Base-by-base conservation (phyloP, 2,797 vertebrate genomes). In the Acipenser ruthenus region DNA sequence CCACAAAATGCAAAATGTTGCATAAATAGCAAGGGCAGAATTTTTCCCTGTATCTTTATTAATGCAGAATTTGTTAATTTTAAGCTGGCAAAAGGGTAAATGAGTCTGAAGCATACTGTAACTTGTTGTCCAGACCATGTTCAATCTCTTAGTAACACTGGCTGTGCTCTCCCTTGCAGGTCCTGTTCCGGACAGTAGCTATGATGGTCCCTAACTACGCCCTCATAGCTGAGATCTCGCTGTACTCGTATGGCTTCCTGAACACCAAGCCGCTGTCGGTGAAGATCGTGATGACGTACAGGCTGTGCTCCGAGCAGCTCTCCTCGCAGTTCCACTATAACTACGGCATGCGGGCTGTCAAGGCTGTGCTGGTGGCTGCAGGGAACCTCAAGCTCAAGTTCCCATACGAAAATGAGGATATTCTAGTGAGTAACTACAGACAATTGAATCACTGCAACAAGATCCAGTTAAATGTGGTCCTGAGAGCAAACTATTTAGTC, bases 181-280 rank as follows among this genome's bases (percentile, higher is more conserved):
- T 99, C 76, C 90, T 99, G 79, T 99, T 99, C 77, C 87, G 95
- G 77, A 94, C 95, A 0, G 96, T 99, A 55, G 95, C 97, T 64
- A 99, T 99, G 97, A 99, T 99, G 97, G 95, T 99, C 68, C 96
- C 97, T 50, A 97, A 99, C 84, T 99, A 99, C 62, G 93, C 95
- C 12, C 86, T 99, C 65, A 99, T 98, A 70, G 95, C 97, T 60
- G 97, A 99, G 85, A 96, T 98, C 75, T 98, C 94, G 0, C 89
- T 99, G 37, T 99, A 99, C 75, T 99, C 96, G 0, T 98, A 92
- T 0, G 96, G 97, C 52, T 99, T 99, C 84, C 77, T 97, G 66
- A 95, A 95, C 68, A 97, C 97, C 60, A 98, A 98, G 71, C 94
- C 94, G 1, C 83, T 99, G 65, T 98, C 97, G 1, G 92, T 98